Percentiles rank a stretch among this genome's conserved stretches.
phyloP scores from a whole-genome alignment of 2,113 vertebrate genomes.

The Strix uralensis region DNA sequence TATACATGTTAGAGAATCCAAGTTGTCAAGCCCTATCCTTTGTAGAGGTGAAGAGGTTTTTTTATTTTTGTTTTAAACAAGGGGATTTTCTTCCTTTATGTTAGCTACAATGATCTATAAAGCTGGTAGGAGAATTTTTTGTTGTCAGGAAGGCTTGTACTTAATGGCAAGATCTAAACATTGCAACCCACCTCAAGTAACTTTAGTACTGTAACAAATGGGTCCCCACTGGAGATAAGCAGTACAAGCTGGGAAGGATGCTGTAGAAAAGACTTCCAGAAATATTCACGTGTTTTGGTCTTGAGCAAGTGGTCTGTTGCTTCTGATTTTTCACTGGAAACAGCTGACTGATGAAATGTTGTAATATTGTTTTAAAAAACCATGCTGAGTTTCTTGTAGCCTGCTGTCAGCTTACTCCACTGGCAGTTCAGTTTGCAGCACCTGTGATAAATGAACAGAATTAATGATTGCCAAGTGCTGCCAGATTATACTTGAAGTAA shows the following conservation, averaged over 20 bases:
- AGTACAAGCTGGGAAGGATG: not conserved
- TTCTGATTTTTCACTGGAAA: constrained; percentile 22
- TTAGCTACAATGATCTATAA: not conserved
- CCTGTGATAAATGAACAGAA: constrained; percentile 18
- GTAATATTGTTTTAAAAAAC: not conserved
- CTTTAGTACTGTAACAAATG: not conserved
- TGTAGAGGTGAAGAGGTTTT: not conserved
- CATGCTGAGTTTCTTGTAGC: not conserved
- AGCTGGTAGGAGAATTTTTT: not conserved
- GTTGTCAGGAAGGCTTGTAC: not conserved
- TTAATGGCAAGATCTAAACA: not conserved
- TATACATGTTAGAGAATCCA: not conserved
- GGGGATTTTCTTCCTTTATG: not conserved
- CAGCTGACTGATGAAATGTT: not conserved
- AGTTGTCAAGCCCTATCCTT: not conserved
- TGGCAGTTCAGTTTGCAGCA: not conserved
- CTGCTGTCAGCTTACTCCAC: not conserved
- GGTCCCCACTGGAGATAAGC: not conserved
- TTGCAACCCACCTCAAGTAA: not conserved
- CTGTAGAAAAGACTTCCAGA: not conserved
- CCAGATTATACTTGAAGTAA: not conserved
- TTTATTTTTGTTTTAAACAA: not conserved
- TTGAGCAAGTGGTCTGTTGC: not conserved
- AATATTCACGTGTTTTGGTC: not conserved
- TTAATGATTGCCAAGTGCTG: not conserved